These are phyloP conservation scores for Microcaecilia unicolor DNA, from an alignment of 2,797 vertebrate species.

Conservation along the genomic window DNA sequence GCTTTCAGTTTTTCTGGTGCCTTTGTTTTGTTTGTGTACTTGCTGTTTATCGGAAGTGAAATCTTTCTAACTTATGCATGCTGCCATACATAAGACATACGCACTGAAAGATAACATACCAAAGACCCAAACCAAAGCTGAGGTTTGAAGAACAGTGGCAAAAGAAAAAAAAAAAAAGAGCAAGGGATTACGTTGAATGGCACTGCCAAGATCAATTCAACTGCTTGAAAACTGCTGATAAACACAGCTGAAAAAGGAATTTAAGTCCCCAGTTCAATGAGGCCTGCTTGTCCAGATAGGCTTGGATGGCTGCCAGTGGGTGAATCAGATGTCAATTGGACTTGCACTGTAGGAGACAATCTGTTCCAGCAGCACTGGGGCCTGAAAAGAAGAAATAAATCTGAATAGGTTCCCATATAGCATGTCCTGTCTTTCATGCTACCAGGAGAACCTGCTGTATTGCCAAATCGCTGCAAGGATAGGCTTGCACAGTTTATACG, in stretches of 20 bases:
- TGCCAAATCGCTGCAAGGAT: constrained; percentile 6
- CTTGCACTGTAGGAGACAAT: constrained; percentile 20
- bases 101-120: constrained; percentile 12
- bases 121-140: neutral
- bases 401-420: constrained; percentile 6
- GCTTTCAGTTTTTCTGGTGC: too few relatives aligned
- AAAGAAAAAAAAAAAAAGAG: constrained; percentile 2
- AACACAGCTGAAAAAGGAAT: constrained; percentile 12
- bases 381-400: constrained; percentile 22
- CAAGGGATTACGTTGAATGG: constrained; percentile 14
- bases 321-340: constrained; percentile 34
- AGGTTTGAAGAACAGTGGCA: neutral
- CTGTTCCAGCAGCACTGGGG: constrained; percentile 19
- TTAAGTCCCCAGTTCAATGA: constrained; percentile 18
- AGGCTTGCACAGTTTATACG: constrained; percentile 20
- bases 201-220: constrained; percentile 34
- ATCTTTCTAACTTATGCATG: neutral
- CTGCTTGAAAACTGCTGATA: constrained; percentile 42
- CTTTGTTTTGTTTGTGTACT: too few relatives aligned
- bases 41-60: neutral
- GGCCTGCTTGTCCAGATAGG: constrained; percentile 39
- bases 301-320: constrained; percentile 30
- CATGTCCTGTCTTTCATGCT: constrained; percentile 10
- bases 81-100: neutral
- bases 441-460: constrained; percentile 7